These are phyloP conservation scores for Colistium nudipinnis DNA, from an alignment of 2,113 vertebrate species.

Conservation along the genomic window DNA sequence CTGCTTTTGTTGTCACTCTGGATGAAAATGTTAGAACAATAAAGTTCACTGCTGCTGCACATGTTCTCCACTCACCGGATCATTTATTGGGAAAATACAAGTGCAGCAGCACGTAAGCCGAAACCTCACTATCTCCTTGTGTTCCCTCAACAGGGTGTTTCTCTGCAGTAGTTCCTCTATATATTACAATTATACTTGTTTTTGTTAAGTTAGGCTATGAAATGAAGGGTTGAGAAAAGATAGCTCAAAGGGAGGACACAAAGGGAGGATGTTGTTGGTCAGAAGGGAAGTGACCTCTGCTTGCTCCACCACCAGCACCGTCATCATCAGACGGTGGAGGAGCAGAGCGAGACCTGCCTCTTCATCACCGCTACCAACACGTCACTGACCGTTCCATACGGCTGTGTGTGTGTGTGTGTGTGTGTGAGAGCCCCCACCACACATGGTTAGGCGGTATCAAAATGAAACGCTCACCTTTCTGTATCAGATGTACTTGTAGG, in stretches of 20 bases:
- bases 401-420: too few species aligned
- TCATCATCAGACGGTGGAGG: conserved; percentile 15
- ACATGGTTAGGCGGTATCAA: background rate
- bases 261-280: conserved; percentile 12
- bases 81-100: too few species aligned
- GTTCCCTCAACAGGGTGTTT: background rate
- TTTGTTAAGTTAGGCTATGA: too few species aligned
- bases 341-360: conserved; percentile 10
- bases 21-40: conserved; percentile 29
- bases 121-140: too few species aligned
- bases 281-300: conserved; percentile 47
- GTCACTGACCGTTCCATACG: background rate
- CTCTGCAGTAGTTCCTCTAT: background rate
- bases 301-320: conserved; percentile 43
- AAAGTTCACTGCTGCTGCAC: background rate
- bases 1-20: conserved; percentile 31
- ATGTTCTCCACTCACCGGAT: background rate
- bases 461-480: conserved; percentile 53
- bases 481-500: background rate
- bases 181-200: too few species aligned
- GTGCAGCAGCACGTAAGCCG: too few species aligned
- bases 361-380: background rate
- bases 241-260: background rate
- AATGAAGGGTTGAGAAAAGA: background rate
- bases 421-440: background rate